Base-by-base conservation (phyloP, 53 echinoderm and acorn worm species). In the Antedon mediterranea region DNA sequence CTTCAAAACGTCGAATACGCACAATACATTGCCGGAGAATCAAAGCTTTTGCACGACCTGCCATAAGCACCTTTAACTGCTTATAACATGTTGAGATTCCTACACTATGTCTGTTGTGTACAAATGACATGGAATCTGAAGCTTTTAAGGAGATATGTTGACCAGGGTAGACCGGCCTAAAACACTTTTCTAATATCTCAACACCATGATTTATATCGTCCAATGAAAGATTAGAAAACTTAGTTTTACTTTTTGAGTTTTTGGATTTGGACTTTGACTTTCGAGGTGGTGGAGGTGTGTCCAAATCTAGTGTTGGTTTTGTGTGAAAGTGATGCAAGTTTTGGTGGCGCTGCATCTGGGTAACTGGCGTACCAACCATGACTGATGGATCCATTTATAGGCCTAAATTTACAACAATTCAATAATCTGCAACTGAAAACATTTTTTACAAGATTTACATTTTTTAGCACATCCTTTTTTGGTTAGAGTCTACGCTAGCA, bases 61-160 rank as follows among this genome's bases (percentile, higher is more conserved):
- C 86, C 77, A 88, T 88, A 29, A 92, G 81, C 32, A 81, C 77
- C 31, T 79, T 86, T 30, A 98, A 77, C 27, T 84, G 44, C 0
- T 86, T 80, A 72, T 93, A 88, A 29, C 84, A 83, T 29, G 85
- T 77, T 3, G 92, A 92, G 34, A 98, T 84, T 28, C 84, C 72
- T 6, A 98, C 92, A 79, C 98, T 98, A 87, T 92, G 86, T 78
- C 90, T 98, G 81, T 98, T 92, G 85, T 98, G 98, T 23, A 90
- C 80, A 76, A 98, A 98, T 11, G 92, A 90, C 0, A 93, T 93
- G 3, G 90, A 88, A 2, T 84, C 76, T 30, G 85, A 71, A 34
- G 98, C 80, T 32, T 82, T 82, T 72, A 98, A 84, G 43, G 89
- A 90, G 9, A 90, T 85, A 31, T 90, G 82, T 42, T 83, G 85